Evolutionary conservation across 2,797 vertebrate species (phyloP), one percentile per base, ranked within the genome.

Genomic region (Diplodus puntazzo): DNA sequence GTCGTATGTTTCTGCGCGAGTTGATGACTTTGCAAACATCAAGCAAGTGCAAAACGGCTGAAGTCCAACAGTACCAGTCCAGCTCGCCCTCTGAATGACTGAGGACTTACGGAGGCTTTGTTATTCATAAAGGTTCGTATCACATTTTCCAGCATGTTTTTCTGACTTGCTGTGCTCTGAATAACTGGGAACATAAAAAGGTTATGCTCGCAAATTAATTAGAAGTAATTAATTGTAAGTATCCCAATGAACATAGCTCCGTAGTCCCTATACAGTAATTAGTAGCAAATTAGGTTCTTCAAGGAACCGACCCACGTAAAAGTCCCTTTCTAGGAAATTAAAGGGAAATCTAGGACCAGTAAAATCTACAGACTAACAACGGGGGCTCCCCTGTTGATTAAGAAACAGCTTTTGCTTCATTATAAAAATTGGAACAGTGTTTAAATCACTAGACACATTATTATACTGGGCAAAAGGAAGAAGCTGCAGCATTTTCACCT

Each of bases 171-270:
- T 25, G 12, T n/a, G 16, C 4, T 1, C 9, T 3, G 13, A 25
- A 5, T 52, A 17, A 27, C 12, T 70, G 27, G 46, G 1, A 34
- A 9, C 34, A 9, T 34, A 34, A 34, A 5, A 34, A 34, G 3
- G 10, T 39, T 17, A 20, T 50, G 0, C 3, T 11, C 8, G 11
- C 12, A 55, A 34, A 27, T 52, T 60, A 49, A 73, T 49, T 77
- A 10, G 16, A 64, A 14, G 39, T 52, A 45, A 79, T 61, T 69
- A 55, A 63, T 55, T 34, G 5, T 23, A 55, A 17, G 4, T 23
- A 18, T 81, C 68, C 25, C 25, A 54, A 11, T 77, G 53, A 80
- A 27, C 11, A 34, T n/a, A 4, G 16, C 49, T 70, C 1, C 18
- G 7, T n/a, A 58, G 60, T 45, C 61, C 54, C 45, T 48, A 1